Percentiles rank a stretch among this genome's conserved stretches.
Conservation (phyloP, 1,140 invertebrate species). For the Drosophila bipectinata region DNA sequence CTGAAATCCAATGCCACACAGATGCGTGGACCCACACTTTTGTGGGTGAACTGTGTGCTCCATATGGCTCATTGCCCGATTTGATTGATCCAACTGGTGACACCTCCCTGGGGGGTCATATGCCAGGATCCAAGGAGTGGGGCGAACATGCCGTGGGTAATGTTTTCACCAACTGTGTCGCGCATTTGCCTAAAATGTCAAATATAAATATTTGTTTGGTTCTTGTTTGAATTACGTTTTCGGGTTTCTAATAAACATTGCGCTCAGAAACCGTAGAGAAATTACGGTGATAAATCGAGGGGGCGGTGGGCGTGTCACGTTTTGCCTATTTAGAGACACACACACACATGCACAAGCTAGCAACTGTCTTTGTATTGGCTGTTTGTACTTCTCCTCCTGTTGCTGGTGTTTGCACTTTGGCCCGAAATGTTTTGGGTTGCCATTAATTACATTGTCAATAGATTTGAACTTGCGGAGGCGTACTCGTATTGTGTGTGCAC, state of each 20-base stretch:
- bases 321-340: slow-evolving; percentile 47
- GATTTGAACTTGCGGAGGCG: slow-evolving; percentile 21
- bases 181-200: slow-evolving; percentile 66
- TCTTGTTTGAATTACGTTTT: slow-evolving; percentile 57
- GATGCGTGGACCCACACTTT: slow-evolving; percentile 9
- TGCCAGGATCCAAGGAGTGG: neutral
- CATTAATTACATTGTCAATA: slow-evolving; percentile 78
- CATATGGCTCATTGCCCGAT: slow-evolving; percentile 57
- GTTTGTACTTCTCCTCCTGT: slow-evolving; percentile 29
- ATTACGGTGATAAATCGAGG: slow-evolving; percentile 21
- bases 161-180: slow-evolving; percentile 32
- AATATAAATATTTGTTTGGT: slow-evolving; percentile 68
- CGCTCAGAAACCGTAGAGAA: slow-evolving; percentile 20
- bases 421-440: slow-evolving; percentile 33
- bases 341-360: slow-evolving; percentile 1
- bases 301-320: slow-evolving; percentile 38
- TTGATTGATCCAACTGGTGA: slow-evolving; percentile 73
- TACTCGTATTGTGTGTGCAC: slow-evolving; percentile 4
- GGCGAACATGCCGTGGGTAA: neutral
- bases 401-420: slow-evolving; percentile 45
- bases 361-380: slow-evolving; percentile 28
- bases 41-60: slow-evolving; percentile 28
- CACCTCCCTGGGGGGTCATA: slow-evolving; percentile 18
- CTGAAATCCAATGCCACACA: slow-evolving; percentile 52
- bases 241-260: slow-evolving; percentile 57